These are phyloP conservation scores for Tachuris rubrigastra DNA, from an alignment of 2,113 vertebrate genomes.

Conservation along the genomic window DNA sequence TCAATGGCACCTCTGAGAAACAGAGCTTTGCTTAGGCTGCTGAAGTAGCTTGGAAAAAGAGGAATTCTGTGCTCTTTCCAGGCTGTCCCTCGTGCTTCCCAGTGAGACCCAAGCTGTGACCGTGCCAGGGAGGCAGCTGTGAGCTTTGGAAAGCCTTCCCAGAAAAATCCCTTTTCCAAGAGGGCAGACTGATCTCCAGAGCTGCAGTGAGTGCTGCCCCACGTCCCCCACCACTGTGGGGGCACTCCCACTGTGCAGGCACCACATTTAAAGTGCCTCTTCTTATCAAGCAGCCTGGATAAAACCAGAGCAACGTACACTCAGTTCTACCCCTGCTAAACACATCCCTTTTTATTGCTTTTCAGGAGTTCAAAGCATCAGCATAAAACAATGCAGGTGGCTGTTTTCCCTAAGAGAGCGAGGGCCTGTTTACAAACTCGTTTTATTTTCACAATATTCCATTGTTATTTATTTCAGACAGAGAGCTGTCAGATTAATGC, in stretches of 20 bases:
- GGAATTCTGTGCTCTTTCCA: fast-evolving
- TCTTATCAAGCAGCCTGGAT: not conserved
- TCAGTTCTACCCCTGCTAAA: not conserved
- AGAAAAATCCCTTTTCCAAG: not conserved
- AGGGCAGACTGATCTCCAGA: not conserved
- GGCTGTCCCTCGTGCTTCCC: not conserved
- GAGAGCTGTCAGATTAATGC: slow-evolving; percentile 33
- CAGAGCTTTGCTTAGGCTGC: not conserved
- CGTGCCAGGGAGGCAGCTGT: not conserved
- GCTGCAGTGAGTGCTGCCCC: not conserved
- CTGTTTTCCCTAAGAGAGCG: slow-evolving; percentile 23
- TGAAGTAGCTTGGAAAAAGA: not conserved
- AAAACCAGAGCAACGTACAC: not conserved
- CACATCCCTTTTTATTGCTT: not conserved
- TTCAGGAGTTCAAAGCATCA: not conserved
- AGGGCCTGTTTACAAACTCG: slow-evolving; percentile 23
- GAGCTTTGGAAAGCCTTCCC: not conserved
- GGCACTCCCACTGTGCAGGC: not conserved
- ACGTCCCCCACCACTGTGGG: not conserved
- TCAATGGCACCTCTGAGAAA: fast-evolving
- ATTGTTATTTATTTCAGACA: slow-evolving; percentile 45
- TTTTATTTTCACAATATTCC: slow-evolving; percentile 13
- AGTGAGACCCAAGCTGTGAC: not conserved
- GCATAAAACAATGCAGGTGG: not conserved
- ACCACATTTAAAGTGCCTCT: not conserved